These are phyloP conservation scores for Apamea anceps DNA, from an alignment of 2,888 invertebrate species.

Conservation along the genomic window DNA sequence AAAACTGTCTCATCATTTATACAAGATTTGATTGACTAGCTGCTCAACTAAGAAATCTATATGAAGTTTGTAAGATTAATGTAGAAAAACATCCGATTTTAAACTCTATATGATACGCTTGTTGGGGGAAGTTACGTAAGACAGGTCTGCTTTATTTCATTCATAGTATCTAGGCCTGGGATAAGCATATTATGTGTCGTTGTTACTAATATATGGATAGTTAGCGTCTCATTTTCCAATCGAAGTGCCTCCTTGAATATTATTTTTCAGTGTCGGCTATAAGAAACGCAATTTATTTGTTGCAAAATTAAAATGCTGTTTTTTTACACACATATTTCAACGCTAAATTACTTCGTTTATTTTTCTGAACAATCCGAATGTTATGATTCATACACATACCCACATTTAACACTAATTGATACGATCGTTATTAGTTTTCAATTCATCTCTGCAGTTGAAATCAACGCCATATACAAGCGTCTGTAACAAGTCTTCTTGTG, in stretches of 20 bases:
- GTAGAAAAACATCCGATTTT: slow-evolving; percentile 66
- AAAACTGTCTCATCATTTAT: slow-evolving; percentile 45
- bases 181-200: slow-evolving; percentile 71
- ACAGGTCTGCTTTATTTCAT: slow-evolving; percentile 73
- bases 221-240: slow-evolving; percentile 71
- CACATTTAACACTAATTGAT: slow-evolving; percentile 45
- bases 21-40: slow-evolving; percentile 46
- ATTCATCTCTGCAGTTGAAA: slow-evolving; percentile 57
- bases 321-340: slow-evolving; percentile 17
- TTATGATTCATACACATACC: slow-evolving; percentile 13
- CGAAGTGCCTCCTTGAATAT: slow-evolving; percentile 60
- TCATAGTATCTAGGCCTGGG: slow-evolving; percentile 64
- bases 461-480: slow-evolving; percentile 62
- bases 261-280: slow-evolving; percentile 52
- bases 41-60: slow-evolving; percentile 41
- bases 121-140: slow-evolving; percentile 71
- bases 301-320: slow-evolving; percentile 19
- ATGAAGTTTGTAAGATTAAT: slow-evolving; percentile 59
- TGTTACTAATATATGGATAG: slow-evolving; percentile 75
- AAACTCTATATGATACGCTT: slow-evolving; percentile 41
- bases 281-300: slow-evolving; percentile 36
- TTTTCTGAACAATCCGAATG: background rate
- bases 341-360: slow-evolving; percentile 5
- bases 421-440: slow-evolving; percentile 52
- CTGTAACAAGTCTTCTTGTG: slow-evolving; percentile 67